Conservation (phyloP, 2,113 vertebrate species). For the Brachirus orientalis region DNA sequence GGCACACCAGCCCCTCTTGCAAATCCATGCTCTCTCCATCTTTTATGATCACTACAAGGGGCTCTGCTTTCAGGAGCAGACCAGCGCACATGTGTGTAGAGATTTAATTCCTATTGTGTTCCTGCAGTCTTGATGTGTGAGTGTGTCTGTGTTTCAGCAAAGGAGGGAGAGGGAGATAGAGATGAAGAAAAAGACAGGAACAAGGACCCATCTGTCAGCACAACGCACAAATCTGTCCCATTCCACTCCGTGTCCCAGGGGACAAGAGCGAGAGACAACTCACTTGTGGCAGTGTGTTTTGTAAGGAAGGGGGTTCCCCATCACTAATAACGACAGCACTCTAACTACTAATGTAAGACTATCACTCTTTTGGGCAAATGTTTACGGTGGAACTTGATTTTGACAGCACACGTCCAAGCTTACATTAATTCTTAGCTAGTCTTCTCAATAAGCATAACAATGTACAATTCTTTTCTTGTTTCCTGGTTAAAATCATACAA, state of each 20-base stretch:
- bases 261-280: conserved; percentile 79
- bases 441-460: too few species aligned
- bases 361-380: conserved; percentile 27
- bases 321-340: conserved; percentile 56
- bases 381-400: conserved; percentile 12
- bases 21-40: conserved; percentile 68
- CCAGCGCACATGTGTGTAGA: conserved; percentile 82
- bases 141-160: conserved; percentile 78
- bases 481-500: conserved; percentile 16
- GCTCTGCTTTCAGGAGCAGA: conserved; percentile 82
- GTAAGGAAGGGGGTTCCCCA: conserved; percentile 34
- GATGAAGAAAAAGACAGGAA: conserved; percentile 82
- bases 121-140: conserved; percentile 77
- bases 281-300: conserved; percentile 85
- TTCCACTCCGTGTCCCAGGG: conserved; percentile 78
- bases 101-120: conserved; percentile 86
- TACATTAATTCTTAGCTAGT: too few species aligned
- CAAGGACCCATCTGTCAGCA: conserved; percentile 88
- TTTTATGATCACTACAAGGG: conserved; percentile 81
- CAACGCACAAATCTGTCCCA: conserved; percentile 77
- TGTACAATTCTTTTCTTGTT: background rate
- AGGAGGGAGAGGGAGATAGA: conserved; percentile 69
- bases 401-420: background rate
- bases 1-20: too few species aligned
- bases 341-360: conserved; percentile 38